These are phyloP conservation scores for Staurois parvus DNA, from an alignment of 2,797 vertebrate genomes.

Conservation along the genomic window DNA sequence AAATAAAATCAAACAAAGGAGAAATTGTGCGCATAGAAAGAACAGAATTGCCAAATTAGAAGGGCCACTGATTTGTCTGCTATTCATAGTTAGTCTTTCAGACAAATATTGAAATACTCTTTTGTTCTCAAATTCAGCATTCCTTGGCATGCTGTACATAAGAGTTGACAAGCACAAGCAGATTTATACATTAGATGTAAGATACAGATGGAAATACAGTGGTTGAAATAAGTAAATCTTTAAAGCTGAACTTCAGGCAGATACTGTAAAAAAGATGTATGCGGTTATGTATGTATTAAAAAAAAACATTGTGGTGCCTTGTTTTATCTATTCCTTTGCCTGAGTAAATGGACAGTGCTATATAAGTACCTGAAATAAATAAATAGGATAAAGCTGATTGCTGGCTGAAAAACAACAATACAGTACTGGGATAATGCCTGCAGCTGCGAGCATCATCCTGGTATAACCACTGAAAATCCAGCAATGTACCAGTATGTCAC, in stretches of 20 bases:
- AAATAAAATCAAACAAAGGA: not conserved
- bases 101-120: slow-evolving; percentile 45
- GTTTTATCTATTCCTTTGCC: too few species aligned
- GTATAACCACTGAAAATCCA: too few species aligned
- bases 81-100: slow-evolving; percentile 37
- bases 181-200: not conserved
- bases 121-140: slow-evolving; percentile 46
- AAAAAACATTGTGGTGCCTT: too few species aligned
- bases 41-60: not conserved
- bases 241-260: not conserved
- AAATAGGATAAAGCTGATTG: too few species aligned
- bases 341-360: too few species aligned
- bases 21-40: slow-evolving; percentile 38
- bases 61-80: slow-evolving; percentile 26
- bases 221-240: not conserved
- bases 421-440: too few species aligned
- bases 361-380: too few species aligned
- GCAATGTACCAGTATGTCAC: too few species aligned
- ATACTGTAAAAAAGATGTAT: not conserved
- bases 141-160: slow-evolving; percentile 19
- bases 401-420: too few species aligned
- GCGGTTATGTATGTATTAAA: too few species aligned
- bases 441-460: too few species aligned
- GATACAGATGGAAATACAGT: not conserved
- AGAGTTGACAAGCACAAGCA: slow-evolving; percentile 29